phyloP scores from a whole-genome alignment of 2,888 invertebrate species.

The Mycogona germanica region DNA sequence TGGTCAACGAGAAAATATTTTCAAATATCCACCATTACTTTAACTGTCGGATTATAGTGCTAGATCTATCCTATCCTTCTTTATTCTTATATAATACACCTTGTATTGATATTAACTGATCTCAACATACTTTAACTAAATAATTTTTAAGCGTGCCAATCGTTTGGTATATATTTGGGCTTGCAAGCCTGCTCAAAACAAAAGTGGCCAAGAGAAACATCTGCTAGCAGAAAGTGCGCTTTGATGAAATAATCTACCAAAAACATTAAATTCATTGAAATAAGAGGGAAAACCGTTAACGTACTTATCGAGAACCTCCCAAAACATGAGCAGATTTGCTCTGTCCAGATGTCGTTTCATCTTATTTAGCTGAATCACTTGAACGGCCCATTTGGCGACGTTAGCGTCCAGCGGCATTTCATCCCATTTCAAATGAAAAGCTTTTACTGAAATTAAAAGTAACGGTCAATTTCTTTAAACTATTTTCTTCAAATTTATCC shows the following conservation, averaged over 20 bases:
- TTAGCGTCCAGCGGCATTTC: constrained; percentile 91
- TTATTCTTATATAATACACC: too few relatives aligned
- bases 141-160: too few relatives aligned
- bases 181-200: too few relatives aligned
- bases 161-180: too few relatives aligned
- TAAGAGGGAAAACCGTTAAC: constrained; percentile 32
- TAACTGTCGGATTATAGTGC: too few relatives aligned
- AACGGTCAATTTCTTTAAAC: neutral
- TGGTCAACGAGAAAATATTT: neutral
- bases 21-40: too few relatives aligned
- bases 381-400: constrained; percentile 94
- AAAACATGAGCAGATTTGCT: constrained; percentile 88
- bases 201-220: neutral
- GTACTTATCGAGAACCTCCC: constrained; percentile 93
- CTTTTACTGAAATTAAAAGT: constrained; percentile 55
- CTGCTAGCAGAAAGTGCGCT: too few relatives aligned
- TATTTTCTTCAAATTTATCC: too few relatives aligned
- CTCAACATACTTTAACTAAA: too few relatives aligned
- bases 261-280: too few relatives aligned
- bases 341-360: constrained; percentile 93
- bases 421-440: constrained; percentile 93
- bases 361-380: constrained; percentile 78
- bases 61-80: too few relatives aligned
- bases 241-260: neutral
- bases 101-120: too few relatives aligned